These are phyloP conservation scores for Trochalopteron elliotii DNA, from an alignment of 2,113 vertebrate species.

Conservation along the genomic window DNA sequence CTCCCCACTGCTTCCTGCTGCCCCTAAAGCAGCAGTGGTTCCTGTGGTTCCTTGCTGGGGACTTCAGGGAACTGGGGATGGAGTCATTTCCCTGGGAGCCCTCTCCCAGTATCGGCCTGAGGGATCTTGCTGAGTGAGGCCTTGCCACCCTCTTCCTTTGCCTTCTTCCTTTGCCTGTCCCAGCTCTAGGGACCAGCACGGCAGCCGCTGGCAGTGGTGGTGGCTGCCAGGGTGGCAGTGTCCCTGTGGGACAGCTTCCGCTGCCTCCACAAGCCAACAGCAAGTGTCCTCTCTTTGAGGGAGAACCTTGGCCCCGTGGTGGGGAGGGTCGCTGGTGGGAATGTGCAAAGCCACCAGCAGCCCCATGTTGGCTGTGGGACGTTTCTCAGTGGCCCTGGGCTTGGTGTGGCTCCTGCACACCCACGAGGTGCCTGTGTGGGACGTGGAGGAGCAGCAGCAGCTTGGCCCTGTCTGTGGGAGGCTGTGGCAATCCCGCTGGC, in stretches of 20 bases:
- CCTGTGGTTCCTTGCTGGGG: fast-evolving
- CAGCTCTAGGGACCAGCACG: neutral
- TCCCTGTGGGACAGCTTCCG: fast-evolving
- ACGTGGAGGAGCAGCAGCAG: neutral
- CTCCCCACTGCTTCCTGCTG: neutral
- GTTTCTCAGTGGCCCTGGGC: fast-evolving
- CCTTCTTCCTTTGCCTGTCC: neutral
- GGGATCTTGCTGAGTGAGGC: slow-evolving; percentile 23
- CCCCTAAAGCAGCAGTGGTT: neutral
- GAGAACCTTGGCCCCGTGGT: fast-evolving
- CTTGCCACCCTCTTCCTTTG: neutral
- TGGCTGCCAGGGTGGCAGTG: fast-evolving
- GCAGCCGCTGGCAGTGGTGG: neutral
- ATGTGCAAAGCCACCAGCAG: neutral
- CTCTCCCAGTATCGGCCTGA: neutral
- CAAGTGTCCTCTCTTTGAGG: neutral
- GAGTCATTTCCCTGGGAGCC: neutral
- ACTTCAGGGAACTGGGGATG: neutral
- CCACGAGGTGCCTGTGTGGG: neutral
- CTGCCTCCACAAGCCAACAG: fast-evolving
- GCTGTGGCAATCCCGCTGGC: fast-evolving
- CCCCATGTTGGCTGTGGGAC: fast-evolving
- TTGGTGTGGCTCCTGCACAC: neutral
- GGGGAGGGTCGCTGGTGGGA: neutral
- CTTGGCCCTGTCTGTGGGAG: fast-evolving